Evolutionary conservation across 2,888 invertebrate genomes (phyloP), one percentile per base, ranked within the genome.

Genomic region (Imbricaverruca yamaguchii): DNA sequence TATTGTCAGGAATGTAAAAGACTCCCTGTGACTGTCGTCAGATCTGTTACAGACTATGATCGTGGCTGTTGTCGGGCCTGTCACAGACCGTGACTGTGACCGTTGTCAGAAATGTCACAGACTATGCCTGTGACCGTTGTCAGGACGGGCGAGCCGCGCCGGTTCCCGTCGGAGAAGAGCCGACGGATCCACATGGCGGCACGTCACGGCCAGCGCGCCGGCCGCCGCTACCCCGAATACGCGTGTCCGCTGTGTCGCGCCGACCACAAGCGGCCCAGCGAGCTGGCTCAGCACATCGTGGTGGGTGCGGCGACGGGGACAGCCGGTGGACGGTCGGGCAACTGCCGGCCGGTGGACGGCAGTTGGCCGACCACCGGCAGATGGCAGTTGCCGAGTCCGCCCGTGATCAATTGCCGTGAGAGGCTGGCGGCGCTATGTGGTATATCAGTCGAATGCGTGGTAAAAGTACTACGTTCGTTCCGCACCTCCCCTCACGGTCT

Each of bases 181-280:
- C 74, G 15, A 55, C 53, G 74, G 18, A 74, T 74, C 53, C 74
- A 74, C 55, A 18, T 21, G 53, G 74, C 55, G 53, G 74, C 74
- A 0, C 10, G 21, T 8, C 74, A 74, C 74, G 74, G 74, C 15
- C 55, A 74, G 74, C 53, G 55, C 18, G 18, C 55, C 74, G 55
- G 74, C 15, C 74, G 53, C 10, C 18, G 53, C 21, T 55, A 74
- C 74, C 74, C 53, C 74, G 74, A 74, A 53, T 74, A 74, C 53
- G 55, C 18, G 21, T 74, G 74, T 18, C 74, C 74, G 21, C 21
- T 74, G 21, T 74, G 74, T 21, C 1, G 53, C 55, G 7, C 9
- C 53, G 74, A 55, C 15, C 74, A 74, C 53, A 74, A 74, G 21
- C 74, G 74, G 21, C 74, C 74, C 55, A 12, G 74, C 53, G 74